Evolutionary conservation across 1,140 invertebrate genomes (phyloP).

Genomic region (Apis florea): DNA sequence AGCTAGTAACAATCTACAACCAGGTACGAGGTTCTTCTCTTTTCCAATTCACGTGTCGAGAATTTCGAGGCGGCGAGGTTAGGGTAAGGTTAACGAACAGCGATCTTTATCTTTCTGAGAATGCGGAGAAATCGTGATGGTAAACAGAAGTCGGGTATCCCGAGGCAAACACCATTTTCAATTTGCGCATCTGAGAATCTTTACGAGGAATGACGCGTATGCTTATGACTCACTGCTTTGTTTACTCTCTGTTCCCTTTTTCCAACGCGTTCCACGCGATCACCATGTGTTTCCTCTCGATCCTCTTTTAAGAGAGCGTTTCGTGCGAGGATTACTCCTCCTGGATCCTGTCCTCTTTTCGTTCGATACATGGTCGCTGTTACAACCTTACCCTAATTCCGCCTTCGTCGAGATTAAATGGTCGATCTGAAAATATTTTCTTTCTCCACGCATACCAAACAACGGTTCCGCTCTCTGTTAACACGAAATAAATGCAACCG

Average conservation of each 20-base stretch:
- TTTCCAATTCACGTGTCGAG: slow-evolving; percentile 12
- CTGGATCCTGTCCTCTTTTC: neutral
- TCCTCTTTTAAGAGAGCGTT: too few relatives aligned
- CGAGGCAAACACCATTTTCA: neutral
- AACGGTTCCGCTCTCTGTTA: slow-evolving; percentile 33
- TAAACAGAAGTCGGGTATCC: slow-evolving; percentile 7
- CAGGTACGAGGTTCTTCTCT: slow-evolving; percentile 47
- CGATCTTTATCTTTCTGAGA: neutral
- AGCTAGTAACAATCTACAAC: slow-evolving; percentile 50
- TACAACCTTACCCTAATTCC: neutral
- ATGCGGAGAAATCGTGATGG: neutral
- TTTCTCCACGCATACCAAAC: slow-evolving; percentile 30
- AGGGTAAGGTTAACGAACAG: slow-evolving; percentile 10
- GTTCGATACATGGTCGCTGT: neutral
- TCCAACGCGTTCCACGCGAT: too few relatives aligned
- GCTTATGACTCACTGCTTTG: too few relatives aligned
- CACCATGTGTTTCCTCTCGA: too few relatives aligned
- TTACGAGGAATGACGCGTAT: neutral
- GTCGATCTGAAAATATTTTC: slow-evolving; percentile 45
- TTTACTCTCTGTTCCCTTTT: too few relatives aligned
- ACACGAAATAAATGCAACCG: too few relatives aligned
- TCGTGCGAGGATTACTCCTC: neutral
- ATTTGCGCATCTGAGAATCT: neutral
- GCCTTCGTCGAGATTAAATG: slow-evolving; percentile 22
- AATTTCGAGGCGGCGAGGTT: neutral